Conservation (phyloP, 2,113 vertebrate genomes). For the Sitta europaea region DNA sequence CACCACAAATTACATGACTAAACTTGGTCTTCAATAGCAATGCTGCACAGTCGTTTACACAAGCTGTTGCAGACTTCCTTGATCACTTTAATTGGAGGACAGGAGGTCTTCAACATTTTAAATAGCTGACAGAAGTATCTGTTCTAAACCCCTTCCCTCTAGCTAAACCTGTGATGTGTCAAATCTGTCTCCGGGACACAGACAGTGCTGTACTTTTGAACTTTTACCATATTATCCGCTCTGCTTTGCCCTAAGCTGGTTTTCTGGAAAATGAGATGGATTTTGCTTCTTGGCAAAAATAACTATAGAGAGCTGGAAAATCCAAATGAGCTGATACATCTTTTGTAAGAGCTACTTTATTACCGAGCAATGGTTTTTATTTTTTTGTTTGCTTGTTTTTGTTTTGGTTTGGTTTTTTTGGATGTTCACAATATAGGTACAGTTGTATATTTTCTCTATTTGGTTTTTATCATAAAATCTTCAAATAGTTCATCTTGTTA, state of each 20-base stretch:
- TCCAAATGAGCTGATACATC: neutral
- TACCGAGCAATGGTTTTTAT: neutral
- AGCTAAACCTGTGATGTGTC: constrained; percentile 41
- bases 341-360: constrained; percentile 31
- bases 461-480: neutral
- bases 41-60: neutral
- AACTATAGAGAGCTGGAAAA: neutral
- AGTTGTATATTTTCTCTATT: neutral
- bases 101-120: constrained; percentile 55
- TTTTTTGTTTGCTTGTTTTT: neutral
- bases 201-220: neutral
- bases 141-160: constrained; percentile 22
- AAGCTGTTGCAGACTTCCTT: constrained; percentile 39
- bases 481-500: constrained; percentile 30
- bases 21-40: constrained; percentile 1
- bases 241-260: neutral
- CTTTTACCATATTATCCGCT: constrained; percentile 6
- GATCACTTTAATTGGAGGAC: constrained; percentile 60
- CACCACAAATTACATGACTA: neutral
- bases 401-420: neutral
- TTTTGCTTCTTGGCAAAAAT: constrained; percentile 36
- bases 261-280: constrained; percentile 44
- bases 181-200: neutral
- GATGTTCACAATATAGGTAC: neutral
- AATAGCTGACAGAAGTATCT: constrained; percentile 60